These are phyloP conservation scores for Aptenodytes forsteri DNA, from an alignment of 2,113 vertebrate species.

Conservation along the genomic window DNA sequence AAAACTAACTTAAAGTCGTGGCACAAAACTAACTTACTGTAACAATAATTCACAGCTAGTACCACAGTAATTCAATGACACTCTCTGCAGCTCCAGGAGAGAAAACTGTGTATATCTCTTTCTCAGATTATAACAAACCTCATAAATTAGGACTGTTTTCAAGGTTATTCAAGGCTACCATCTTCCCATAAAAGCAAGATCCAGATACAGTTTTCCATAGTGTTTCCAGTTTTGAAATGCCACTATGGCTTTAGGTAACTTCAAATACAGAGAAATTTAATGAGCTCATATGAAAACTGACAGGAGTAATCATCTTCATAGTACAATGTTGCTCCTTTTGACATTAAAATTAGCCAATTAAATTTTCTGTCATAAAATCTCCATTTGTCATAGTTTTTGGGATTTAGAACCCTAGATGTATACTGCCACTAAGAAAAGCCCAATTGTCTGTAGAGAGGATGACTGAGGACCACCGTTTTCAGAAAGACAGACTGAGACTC, in stretches of 20 bases:
- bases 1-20: background rate
- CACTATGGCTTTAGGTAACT: background rate
- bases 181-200: background rate
- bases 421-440: background rate
- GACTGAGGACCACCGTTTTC: background rate
- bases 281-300: background rate
- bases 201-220: background rate
- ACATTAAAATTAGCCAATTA: background rate
- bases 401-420: background rate
- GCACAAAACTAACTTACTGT: background rate
- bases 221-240: background rate
- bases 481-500: background rate
- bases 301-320: background rate
- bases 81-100: background rate
- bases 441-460: background rate
- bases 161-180: background rate
- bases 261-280: background rate
- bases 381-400: background rate
- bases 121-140: background rate
- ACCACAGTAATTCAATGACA: background rate
- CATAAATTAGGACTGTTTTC: background rate
- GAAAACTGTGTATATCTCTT: background rate
- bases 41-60: background rate
- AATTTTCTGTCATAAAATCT: background rate
- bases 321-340: background rate